phyloP scores from a whole-genome alignment of 2,888 invertebrate species.

The Nematopogon swammerdamellus region DNA sequence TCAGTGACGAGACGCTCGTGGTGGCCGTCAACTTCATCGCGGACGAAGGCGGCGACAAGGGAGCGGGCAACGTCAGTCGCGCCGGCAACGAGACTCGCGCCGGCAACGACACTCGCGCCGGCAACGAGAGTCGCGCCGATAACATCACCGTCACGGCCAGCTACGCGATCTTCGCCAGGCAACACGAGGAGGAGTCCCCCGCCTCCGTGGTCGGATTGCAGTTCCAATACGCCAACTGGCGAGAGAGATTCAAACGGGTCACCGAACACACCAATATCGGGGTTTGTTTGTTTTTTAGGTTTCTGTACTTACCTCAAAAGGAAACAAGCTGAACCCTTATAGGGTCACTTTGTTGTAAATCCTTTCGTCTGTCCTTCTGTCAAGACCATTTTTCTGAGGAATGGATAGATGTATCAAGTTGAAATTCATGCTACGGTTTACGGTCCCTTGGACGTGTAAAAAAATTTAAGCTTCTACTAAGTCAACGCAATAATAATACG shows the following conservation, averaged over 20 bases:
- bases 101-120: slow-evolving; percentile 20
- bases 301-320: background rate
- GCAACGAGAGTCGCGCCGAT: slow-evolving; percentile 24
- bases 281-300: no score
- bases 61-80: no score
- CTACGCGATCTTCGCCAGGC: slow-evolving; percentile 78
- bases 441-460: no score
- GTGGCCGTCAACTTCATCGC: slow-evolving; percentile 68
- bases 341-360: background rate
- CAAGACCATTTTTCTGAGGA: background rate
- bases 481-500: background rate
- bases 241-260: slow-evolving; percentile 66
- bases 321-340: no score
- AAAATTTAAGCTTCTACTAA: no score
- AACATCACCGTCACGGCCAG: slow-evolving; percentile 75
- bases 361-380: background rate
- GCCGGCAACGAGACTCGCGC: slow-evolving; percentile 30
- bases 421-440: background rate
- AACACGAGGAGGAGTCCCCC: slow-evolving; percentile 73
- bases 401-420: no score
- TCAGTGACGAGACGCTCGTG: slow-evolving; percentile 73
- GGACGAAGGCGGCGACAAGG: slow-evolving; percentile 33
- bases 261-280: slow-evolving; percentile 15
- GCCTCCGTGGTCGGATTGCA: slow-evolving; percentile 89
- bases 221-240: slow-evolving; percentile 69